A percentile compares a stretch with the other conserved stretches of the same genome.
Evolutionary conservation across 2,888 invertebrate genomes (phyloP).

Genomic region (Argyresthia albistria): DNA sequence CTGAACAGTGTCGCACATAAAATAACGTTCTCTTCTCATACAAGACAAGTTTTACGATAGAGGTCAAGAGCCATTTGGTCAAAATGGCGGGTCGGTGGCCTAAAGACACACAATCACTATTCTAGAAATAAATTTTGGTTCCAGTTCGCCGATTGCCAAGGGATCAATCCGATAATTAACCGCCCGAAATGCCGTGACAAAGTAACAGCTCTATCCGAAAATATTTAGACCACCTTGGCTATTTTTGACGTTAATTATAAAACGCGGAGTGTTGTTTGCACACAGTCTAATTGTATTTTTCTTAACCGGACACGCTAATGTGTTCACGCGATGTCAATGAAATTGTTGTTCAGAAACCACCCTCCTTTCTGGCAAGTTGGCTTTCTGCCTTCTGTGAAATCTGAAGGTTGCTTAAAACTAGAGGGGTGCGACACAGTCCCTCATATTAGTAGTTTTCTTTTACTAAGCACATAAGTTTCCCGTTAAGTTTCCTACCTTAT

Average conservation of each 20-base stretch:
- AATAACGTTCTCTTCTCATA: too few species aligned
- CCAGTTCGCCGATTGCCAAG: not conserved
- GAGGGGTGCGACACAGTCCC: too few species aligned
- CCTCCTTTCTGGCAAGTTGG: too few species aligned
- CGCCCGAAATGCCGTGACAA: constrained; percentile 3
- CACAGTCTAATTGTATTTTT: constrained; percentile 17
- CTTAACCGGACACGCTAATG: constrained; percentile 15
- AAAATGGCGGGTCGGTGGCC: not conserved
- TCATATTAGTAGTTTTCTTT: too few species aligned
- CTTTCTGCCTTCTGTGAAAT: too few species aligned
- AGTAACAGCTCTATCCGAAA: constrained; percentile 11
- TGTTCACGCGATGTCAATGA: constrained; percentile 17
- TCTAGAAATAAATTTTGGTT: constrained; percentile 1
- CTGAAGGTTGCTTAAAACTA: too few species aligned
- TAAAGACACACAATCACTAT: not conserved
- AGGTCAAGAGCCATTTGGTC: not conserved
- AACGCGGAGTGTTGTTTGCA: constrained; percentile 10
- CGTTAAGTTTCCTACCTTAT: too few species aligned
- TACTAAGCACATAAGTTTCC: too few species aligned
- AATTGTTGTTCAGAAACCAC: not conserved
- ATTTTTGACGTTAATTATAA: constrained; percentile 16
- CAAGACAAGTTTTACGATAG: not conserved
- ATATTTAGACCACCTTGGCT: not conserved
- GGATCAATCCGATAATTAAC: not conserved
- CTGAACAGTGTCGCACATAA: too few species aligned